phyloP scores from a whole-genome alignment of 2,113 vertebrate genomes.

The Notarius lentiginosus region DNA sequence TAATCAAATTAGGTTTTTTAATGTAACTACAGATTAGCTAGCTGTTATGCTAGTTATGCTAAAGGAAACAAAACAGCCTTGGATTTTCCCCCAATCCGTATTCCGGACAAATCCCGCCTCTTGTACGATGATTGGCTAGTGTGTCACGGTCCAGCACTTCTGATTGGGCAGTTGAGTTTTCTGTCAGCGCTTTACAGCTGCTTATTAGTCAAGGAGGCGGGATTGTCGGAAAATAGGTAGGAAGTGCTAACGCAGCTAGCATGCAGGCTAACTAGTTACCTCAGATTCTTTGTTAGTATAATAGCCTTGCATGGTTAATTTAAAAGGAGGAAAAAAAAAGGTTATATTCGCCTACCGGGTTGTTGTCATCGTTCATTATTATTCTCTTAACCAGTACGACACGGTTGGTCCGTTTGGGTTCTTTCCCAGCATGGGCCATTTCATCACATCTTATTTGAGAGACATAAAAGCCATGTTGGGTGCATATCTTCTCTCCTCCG shows the following conservation, averaged over 20 bases:
- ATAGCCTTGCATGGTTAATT: neutral
- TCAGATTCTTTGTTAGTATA: neutral
- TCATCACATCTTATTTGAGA: conserved; percentile 69
- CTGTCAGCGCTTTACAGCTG: neutral
- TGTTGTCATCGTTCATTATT: conserved; percentile 73
- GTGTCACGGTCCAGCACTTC: neutral
- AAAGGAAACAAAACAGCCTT: neutral
- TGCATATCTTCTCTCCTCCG: conserved; percentile 70
- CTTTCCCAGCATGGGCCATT: conserved; percentile 59
- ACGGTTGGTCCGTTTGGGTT: conserved; percentile 58
- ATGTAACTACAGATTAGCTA: neutral
- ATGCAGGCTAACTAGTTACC: neutral
- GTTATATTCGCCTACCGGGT: conserved; percentile 61
- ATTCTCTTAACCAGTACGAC: conserved; percentile 78
- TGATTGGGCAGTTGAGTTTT: neutral
- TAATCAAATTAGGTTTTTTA: neutral
- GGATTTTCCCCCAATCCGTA: neutral
- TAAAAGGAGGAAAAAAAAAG: no score
- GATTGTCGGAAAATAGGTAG: conserved; percentile 7
- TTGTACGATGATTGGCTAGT: neutral
- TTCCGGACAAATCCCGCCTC: conserved; percentile 10
- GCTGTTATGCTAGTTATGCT: neutral
- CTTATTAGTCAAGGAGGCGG: neutral
- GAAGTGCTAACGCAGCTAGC: neutral
- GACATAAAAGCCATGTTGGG: conserved; percentile 72